phyloP scores from a whole-genome alignment of 2,888 invertebrate species.

The Dichetophora obliterata region DNA sequence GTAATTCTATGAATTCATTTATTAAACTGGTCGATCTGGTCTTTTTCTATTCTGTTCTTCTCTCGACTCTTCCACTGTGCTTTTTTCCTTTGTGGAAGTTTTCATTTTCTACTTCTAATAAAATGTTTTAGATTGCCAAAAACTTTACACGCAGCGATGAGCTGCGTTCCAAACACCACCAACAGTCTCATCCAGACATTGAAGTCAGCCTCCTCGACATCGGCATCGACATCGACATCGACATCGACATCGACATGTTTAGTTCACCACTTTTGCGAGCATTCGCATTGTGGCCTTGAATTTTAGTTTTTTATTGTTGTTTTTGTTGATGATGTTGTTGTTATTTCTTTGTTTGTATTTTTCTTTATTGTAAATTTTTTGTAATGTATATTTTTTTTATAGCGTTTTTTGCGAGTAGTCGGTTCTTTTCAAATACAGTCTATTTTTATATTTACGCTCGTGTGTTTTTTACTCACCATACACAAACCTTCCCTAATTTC shows the following conservation, averaged over 20 bases:
- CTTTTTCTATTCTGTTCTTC: background rate
- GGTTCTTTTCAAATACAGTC: slow-evolving; percentile 10
- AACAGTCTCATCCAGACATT: background rate
- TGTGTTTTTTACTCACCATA: background rate
- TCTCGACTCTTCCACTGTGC: background rate
- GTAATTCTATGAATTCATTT: slow-evolving; percentile 25
- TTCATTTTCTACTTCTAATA: background rate
- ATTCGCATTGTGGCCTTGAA: slow-evolving; percentile 13
- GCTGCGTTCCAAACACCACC: background rate
- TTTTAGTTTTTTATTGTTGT: slow-evolving; percentile 3
- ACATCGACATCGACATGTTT: background rate
- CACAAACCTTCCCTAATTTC: background rate
- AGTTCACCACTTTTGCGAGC: slow-evolving; percentile 4
- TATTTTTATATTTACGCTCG: background rate
- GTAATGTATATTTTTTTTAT: background rate
- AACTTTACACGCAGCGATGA: background rate
- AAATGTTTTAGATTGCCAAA: background rate
- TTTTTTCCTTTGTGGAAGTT: background rate
- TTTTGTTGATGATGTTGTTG: background rate
- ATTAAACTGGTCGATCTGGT: slow-evolving; percentile 3
- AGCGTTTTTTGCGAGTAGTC: background rate
- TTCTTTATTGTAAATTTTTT: background rate
- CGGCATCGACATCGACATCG: background rate
- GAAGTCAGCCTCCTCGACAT: background rate
- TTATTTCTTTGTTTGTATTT: background rate